Evolutionary conservation across 2,888 invertebrate genomes (phyloP), one percentile per base, ranked within the genome.

Genomic region (Venusia cambrica): DNA sequence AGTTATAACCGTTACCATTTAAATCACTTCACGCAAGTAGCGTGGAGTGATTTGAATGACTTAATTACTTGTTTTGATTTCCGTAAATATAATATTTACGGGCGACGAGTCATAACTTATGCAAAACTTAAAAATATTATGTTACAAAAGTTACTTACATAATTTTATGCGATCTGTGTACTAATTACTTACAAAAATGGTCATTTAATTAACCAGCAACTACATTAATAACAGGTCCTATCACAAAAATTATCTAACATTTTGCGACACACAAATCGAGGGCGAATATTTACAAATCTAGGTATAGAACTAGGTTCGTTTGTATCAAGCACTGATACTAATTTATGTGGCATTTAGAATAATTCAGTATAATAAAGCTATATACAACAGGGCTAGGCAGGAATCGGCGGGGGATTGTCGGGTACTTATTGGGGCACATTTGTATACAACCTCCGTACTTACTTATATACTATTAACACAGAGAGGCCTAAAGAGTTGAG

Each of bases 381-480:
- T 57, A 48, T 45, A 53, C 55, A 48, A 51, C 51, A 50, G 44
- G 51, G 20, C 46, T 40, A 31, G 34, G 30, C 30, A 41, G 40
- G 44, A 49, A 46, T 48, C 38, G 29, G 29, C 38, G 43, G 34
- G 29, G 13, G 22, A 24, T 25, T 29, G 35, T 28, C 35, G 17
- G 25, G 37, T 14, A 29, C 29, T 36, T 39, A 42, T 41, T 42
- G 38, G 38, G 24, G 38, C 53, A 54, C 54, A 63, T 71, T 72
- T 64, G 50, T 56, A 70, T 68, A 62, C 61, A 38, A 37, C 41
- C 42, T 30, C 29, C 36, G 39, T 33, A 33, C 38, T 48, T 42
- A 43, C 43, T 39, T 45, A 39, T 45, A n/a, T n/a, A n/a, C n/a
- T 37, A 37, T 25, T 10, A 5, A 4, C 26, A 13, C 5, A 29